Base-by-base conservation (phyloP, 2,888 invertebrate species). In the Cephus runcator region DNA sequence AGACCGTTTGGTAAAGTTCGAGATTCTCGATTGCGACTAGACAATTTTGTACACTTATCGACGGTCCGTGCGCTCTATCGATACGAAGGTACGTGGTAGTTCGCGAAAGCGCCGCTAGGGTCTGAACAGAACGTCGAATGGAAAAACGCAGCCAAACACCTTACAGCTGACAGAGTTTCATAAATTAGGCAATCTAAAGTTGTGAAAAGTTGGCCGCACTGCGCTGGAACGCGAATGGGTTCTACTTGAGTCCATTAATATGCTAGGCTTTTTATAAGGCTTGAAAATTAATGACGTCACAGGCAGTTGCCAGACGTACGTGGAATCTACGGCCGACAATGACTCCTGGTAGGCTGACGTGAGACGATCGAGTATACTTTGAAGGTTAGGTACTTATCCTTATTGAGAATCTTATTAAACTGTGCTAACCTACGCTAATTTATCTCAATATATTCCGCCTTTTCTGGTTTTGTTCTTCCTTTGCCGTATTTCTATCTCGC, bases 101-200 rank as follows among this genome's bases (percentile, higher is more conserved):
- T 56, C 56, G 23, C 15, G 9, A 56, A 23, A 56, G 23, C 23
- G 56, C 56, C 56, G 56, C 56, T 9, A 56, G 56, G 9, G 23
- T 23, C 56, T 9, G 2, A 2, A 1, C 9, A 23, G 56, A 56
- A 23, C 23, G 11, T 11, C 15, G 71, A 34, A 31, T 23, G 74
- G 74, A 15, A 74, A 74, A 36, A 34, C n/a, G 35, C 3, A 34
- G 75, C 73, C 36, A 36, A 76, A 78, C 76, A 71, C 75, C 77
- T 34, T 73, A 78, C 75, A 68, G 73, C 75, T 75, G 78, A 78
- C 78, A 76, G 73, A 15, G 71, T 78, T 75, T 78, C 71, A 78
- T 78, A 78, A 78, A 78, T 78, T 78, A 78, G 78, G 76, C 78
- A 78, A 78, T 78, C 78, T 75, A 78, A 78, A 78, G 76, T 78